Evolutionary conservation across 2,113 vertebrate genomes (phyloP).

Genomic region (Dinomys branickii): DNA sequence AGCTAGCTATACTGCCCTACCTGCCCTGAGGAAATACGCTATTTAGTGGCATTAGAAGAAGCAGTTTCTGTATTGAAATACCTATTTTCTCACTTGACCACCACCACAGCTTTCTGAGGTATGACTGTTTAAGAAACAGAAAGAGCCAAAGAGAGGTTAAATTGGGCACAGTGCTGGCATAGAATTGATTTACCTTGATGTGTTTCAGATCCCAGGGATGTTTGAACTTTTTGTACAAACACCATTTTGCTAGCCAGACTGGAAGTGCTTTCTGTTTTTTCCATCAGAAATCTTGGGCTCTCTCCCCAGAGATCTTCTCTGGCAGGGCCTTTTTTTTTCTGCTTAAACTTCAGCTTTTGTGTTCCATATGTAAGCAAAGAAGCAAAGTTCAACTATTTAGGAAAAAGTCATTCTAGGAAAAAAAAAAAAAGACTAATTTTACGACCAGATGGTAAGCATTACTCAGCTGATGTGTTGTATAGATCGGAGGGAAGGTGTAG

Average conservation of each 20-base stretch:
- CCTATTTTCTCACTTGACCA: not conserved
- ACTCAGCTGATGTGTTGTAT: constrained; percentile 28
- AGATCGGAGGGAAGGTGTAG: constrained; percentile 47
- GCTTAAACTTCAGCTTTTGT: constrained; percentile 44
- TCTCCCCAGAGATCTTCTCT: constrained; percentile 29
- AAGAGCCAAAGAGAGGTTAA: not conserved
- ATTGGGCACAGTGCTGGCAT: not conserved
- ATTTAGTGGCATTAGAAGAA: not conserved
- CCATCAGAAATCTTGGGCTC: constrained; percentile 10
- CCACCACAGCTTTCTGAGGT: not conserved
- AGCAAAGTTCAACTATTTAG: constrained; percentile 9
- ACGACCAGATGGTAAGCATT: constrained; percentile 66
- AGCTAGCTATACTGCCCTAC: not conserved
- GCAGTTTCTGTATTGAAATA: not conserved
- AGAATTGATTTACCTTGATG: constrained; percentile 27
- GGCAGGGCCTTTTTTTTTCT: not conserved
- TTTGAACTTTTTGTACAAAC: constrained; percentile 46
- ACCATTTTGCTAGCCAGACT: constrained; percentile 45
- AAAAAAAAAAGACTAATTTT: constrained; percentile 50
- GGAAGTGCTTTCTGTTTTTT: constrained; percentile 51
- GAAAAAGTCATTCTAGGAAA: constrained; percentile 45
- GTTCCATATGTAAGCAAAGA: constrained; percentile 60
- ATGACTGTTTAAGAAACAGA: not conserved
- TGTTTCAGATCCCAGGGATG: constrained; percentile 3
- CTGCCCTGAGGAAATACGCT: not conserved